A percentile compares a stretch with the other conserved stretches of the same genome.
Conservation (phyloP, 1,140 invertebrate genomes). For the Camponotus vicinus region DNA sequence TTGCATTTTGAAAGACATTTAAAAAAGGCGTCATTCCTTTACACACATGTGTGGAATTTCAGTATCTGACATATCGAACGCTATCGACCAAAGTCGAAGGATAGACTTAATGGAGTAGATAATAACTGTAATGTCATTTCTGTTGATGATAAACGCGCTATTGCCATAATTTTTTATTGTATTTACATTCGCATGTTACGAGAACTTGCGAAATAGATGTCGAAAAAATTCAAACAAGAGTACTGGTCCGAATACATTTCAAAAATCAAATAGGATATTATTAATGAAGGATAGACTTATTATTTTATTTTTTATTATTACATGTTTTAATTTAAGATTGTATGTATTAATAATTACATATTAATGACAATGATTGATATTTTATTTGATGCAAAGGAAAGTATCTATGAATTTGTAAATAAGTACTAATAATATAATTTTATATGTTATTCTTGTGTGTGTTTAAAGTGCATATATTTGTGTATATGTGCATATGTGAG, state of each 20-base stretch:
- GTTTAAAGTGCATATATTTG: too few relatives aligned
- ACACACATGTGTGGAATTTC: background rate
- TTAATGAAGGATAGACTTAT: background rate
- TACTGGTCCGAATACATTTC: background rate
- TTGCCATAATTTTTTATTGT: background rate
- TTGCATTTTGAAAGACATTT: background rate
- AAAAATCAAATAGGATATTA: background rate
- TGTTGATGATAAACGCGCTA: background rate
- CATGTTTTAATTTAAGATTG: background rate
- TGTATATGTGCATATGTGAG: too few relatives aligned
- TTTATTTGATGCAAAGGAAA: too few relatives aligned
- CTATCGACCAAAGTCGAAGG: conserved; percentile 41
- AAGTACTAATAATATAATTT: too few relatives aligned
- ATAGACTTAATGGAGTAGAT: conserved; percentile 10
- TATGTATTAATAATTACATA: background rate
- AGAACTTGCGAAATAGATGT: background rate
- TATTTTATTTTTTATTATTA: too few relatives aligned
- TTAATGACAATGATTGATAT: too few relatives aligned
- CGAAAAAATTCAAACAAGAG: background rate
- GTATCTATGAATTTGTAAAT: too few relatives aligned
- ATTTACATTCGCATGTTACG: too few relatives aligned
- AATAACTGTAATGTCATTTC: background rate
- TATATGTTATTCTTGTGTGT: too few relatives aligned
- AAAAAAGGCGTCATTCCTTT: background rate
- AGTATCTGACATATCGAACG: background rate